These are phyloP conservation scores for Rallus limicola DNA, from an alignment of 2,113 vertebrate species.

Conservation along the genomic window DNA sequence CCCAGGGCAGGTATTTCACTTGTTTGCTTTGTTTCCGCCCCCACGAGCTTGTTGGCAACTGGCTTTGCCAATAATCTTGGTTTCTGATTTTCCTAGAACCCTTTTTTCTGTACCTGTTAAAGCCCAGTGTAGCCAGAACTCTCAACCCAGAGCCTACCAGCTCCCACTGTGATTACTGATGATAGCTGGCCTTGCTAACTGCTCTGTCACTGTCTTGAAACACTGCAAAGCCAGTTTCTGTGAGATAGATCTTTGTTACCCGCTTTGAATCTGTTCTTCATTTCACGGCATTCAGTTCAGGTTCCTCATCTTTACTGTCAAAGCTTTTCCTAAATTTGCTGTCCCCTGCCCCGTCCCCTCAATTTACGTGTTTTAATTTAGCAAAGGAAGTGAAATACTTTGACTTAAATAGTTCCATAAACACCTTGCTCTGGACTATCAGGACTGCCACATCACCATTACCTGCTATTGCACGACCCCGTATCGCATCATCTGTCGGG, in stretches of 20 bases:
- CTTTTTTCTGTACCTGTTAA: background rate
- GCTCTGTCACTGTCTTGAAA: background rate
- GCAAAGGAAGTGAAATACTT: background rate
- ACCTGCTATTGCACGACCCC: background rate
- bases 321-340: background rate
- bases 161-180: background rate
- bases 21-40: background rate
- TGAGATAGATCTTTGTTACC: background rate
- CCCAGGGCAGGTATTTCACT: background rate
- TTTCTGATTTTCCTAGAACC: background rate
- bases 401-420: background rate
- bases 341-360: background rate
- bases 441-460: background rate
- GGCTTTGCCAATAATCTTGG: background rate
- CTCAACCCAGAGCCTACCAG: background rate
- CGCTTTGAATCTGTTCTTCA: background rate
- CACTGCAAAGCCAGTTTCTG: background rate
- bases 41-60: background rate
- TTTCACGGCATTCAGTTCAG: background rate
- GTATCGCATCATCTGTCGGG: background rate
- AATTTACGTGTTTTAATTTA: background rate
- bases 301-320: background rate
- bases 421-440: background rate
- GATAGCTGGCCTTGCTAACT: background rate
- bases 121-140: background rate